Percentiles rank a stretch among this genome's conserved stretches.
These are phyloP conservation scores for Andrena minutula DNA, from an alignment of 2,888 invertebrate species.

Conservation along the genomic window DNA sequence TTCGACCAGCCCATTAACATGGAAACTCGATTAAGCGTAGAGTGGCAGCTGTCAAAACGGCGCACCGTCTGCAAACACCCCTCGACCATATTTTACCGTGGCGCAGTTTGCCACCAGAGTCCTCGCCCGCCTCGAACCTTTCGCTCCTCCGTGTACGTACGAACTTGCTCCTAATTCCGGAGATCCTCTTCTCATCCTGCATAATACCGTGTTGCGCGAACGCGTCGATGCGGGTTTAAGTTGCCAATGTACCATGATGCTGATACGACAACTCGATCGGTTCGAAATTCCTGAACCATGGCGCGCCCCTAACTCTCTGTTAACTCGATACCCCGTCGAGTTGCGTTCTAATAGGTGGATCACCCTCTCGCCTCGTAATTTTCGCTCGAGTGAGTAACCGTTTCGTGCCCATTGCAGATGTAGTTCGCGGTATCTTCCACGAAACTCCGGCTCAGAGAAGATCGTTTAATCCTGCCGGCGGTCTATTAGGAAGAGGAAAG, in stretches of 20 bases:
- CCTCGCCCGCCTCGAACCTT: background rate
- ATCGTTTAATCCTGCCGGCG: background rate
- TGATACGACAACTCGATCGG: conserved; percentile 28
- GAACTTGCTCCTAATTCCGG: background rate
- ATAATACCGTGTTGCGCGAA: conserved; percentile 12
- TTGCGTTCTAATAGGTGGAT: conserved; percentile 12
- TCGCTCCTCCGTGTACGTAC: background rate
- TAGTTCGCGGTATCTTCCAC: background rate
- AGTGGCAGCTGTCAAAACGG: conserved; percentile 76
- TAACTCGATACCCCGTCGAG: conserved; percentile 34
- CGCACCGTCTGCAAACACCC: conserved; percentile 25
- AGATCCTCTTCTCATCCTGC: background rate
- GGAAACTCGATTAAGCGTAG: conserved; percentile 76
- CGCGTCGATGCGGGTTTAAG: conserved; percentile 34
- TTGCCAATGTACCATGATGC: conserved; percentile 16
- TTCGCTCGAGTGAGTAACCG: background rate
- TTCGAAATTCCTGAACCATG: conserved; percentile 33
- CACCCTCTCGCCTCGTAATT: background rate
- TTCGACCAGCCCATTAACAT: conserved; percentile 70
- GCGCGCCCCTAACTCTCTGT: conserved; percentile 32
- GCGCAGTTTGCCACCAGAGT: background rate
- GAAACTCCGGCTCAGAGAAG: background rate
- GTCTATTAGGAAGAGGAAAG: background rate
- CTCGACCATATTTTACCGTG: conserved; percentile 48
- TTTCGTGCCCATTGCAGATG: background rate